Evolutionary conservation across 2,888 invertebrate species (phyloP).

Genomic region (Taenaris catops): DNA sequence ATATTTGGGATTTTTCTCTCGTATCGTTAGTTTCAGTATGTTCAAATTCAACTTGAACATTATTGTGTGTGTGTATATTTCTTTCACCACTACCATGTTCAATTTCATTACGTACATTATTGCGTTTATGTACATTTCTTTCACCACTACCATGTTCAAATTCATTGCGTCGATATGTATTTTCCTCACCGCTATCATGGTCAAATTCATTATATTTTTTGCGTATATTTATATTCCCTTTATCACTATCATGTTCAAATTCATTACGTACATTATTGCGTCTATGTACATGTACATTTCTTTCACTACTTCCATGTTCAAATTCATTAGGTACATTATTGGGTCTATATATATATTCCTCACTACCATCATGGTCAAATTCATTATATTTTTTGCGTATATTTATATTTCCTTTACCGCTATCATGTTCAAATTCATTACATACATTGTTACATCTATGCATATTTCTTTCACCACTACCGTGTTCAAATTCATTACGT

Average conservation of each 20-base stretch:
- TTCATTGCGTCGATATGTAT: no score
- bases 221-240: background rate
- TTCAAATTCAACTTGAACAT: background rate
- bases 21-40: no score
- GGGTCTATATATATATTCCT: no score
- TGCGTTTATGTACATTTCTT: no score
- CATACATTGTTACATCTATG: no score
- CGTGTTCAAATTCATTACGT: background rate
- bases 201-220: background rate
- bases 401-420: background rate
- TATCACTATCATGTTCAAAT: background rate
- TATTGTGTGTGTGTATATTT: no score
- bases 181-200: background rate
- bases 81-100: background rate
- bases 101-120: background rate
- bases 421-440: background rate
- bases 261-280: conserved; percentile 1
- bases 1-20: no score
- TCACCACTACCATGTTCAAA: background rate
- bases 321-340: background rate
- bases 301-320: conserved; percentile 1
- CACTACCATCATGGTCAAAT: background rate
- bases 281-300: no score
- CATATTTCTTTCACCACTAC: background rate
- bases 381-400: background rate